Percentiles rank a stretch among this genome's conserved stretches.
These are phyloP conservation scores for Unio pictorum DNA, from an alignment of 2,888 invertebrate genomes.

Conservation along the genomic window DNA sequence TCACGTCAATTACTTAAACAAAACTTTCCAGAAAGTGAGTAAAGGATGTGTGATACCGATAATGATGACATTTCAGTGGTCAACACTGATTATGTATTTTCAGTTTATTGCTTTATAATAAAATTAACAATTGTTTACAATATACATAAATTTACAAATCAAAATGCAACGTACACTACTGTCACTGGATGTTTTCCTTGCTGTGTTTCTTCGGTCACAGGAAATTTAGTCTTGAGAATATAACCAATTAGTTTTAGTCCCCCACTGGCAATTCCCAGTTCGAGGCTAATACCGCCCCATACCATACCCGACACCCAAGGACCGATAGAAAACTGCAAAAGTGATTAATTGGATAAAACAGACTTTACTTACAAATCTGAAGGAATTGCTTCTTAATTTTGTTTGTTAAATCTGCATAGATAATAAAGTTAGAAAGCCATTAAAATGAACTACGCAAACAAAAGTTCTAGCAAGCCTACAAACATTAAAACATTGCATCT, in stretches of 20 bases:
- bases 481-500: too few species aligned
- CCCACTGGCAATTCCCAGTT: slow-evolving; percentile 26
- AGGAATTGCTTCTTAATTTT: neutral
- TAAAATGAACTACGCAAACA: too few species aligned
- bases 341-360: neutral
- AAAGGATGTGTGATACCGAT: too few species aligned
- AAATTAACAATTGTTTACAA: neutral
- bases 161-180: slow-evolving; percentile 3
- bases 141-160: slow-evolving; percentile 1
- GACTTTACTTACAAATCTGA: neutral
- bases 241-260: slow-evolving; percentile 28
- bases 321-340: slow-evolving; percentile 21
- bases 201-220: slow-evolving; percentile 14
- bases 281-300: slow-evolving; percentile 28
- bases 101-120: too few species aligned
- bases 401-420: too few species aligned
- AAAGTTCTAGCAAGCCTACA: too few species aligned
- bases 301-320: slow-evolving; percentile 36
- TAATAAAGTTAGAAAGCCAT: too few species aligned
- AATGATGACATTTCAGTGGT: too few species aligned
- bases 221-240: slow-evolving; percentile 30
- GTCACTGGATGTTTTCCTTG: slow-evolving; percentile 11
- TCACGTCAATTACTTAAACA: too few species aligned
- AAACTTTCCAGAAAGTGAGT: too few species aligned
- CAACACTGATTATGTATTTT: too few species aligned